Evolutionary conservation across 2,888 invertebrate species (phyloP).

Genomic region (Scaptomyza polygonia): DNA sequence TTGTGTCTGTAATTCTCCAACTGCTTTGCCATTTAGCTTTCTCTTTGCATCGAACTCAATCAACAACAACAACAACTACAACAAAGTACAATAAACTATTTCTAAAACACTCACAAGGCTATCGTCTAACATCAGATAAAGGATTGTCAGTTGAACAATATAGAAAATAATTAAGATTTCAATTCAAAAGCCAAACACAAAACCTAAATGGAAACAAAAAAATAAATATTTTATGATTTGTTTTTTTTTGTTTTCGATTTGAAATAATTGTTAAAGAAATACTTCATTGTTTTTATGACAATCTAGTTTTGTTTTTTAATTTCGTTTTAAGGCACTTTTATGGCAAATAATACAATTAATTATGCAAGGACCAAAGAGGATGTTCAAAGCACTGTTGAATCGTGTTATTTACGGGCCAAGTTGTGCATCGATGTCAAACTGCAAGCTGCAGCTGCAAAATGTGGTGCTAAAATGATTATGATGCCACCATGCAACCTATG

Average conservation of each 20-base stretch:
- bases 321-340: neutral
- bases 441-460: constrained; percentile 32
- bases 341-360: constrained; percentile 22
- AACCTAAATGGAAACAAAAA: too few species aligned
- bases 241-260: too few species aligned
- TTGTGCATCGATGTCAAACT: constrained; percentile 26
- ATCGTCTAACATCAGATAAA: constrained; percentile 26
- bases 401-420: constrained; percentile 40
- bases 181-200: neutral
- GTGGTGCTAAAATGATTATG: neutral
- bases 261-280: too few species aligned
- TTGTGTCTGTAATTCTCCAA: constrained; percentile 18
- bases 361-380: neutral
- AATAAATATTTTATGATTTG: too few species aligned
- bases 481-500: neutral
- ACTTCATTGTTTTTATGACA: too few species aligned
- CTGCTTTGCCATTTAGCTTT: neutral
- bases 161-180: constrained; percentile 33
- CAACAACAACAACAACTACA: constrained; percentile 20
- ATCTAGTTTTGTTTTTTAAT: too few species aligned
- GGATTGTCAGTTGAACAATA: constrained; percentile 15
- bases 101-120: constrained; percentile 5
- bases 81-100: constrained; percentile 20
- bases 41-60: constrained; percentile 19
- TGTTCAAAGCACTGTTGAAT: constrained; percentile 33